phyloP scores from a whole-genome alignment of 2,113 vertebrate genomes.

The Machaerirhynchus nigripectus region DNA sequence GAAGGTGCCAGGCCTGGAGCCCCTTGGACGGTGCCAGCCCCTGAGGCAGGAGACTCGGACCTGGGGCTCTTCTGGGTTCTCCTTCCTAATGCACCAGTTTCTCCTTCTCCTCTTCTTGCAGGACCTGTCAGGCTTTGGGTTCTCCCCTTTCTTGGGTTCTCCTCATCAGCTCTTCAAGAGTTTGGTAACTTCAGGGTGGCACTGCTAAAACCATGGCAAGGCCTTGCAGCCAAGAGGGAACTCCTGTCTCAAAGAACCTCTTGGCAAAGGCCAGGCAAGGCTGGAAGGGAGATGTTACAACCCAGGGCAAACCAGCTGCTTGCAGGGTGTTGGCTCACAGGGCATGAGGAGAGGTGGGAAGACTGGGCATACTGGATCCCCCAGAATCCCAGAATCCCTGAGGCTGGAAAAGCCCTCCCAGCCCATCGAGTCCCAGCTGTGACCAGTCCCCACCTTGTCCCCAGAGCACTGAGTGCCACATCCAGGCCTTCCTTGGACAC shows the following conservation, averaged over 20 bases:
- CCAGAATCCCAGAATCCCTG: too few relatives aligned
- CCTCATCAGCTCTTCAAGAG: not conserved
- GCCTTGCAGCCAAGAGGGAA: not conserved
- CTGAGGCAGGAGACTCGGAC: fast-evolving
- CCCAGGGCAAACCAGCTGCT: not conserved
- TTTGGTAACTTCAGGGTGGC: not conserved
- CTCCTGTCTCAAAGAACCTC: not conserved
- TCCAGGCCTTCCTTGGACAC: not conserved
- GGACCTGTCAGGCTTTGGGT: not conserved
- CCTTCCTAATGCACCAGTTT: not conserved
- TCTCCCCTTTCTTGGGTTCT: not conserved
- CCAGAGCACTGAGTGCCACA: not conserved
- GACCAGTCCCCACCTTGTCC: not conserved
- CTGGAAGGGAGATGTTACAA: fast-evolving
- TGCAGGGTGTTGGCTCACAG: not conserved
- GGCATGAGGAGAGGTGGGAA: not conserved
- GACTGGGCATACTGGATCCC: not conserved
- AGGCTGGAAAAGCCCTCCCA: not conserved
- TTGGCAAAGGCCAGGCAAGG: not conserved
- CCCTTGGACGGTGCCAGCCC: fast-evolving
- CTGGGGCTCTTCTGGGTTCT: not conserved
- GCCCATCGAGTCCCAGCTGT: fast-evolving
- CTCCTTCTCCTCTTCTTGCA: not conserved
- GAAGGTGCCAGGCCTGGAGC: not conserved
- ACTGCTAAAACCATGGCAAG: fast-evolving